Base-by-base conservation (phyloP, 2,113 vertebrate genomes). In the Cyanoramphus novaezelandiae region DNA sequence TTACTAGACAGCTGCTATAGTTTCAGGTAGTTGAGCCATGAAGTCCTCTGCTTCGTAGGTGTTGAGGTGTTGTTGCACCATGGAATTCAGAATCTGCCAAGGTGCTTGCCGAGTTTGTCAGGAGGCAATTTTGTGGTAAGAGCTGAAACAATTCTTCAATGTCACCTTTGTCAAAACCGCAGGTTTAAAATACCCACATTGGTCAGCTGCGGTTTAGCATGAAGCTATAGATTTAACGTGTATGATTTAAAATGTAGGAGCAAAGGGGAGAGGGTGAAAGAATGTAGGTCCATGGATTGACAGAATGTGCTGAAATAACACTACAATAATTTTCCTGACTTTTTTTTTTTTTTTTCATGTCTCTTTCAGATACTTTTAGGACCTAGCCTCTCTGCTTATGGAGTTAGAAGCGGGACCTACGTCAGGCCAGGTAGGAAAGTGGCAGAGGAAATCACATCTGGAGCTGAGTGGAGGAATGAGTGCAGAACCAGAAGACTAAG, bases 121-220 rank as follows among this genome's bases (percentile, higher is more conserved):
- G 14, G 13, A 77, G n/a, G 14, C 17, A 72, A 41, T 59, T 84
- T 41, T 78, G 41, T 31, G 74, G 8, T 17, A 35, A 52, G 3
- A 9, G 72, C 49, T 86, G 57, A 93, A 71, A 50, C 15, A 79
- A 55, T 7, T 10, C 20, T 60, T 65, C 13, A n/a, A 20, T n/a
- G 13, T 7, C 31, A 43, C 8, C 0, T 0, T 17, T 57, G 41
- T 57, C 59, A 68, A 62, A 65, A 52, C 0, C 7, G 47, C 11
- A 52, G 8, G 16, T 88, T 76, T 76, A 35, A 88, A 37, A 39
- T 20, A 60, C 17, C 29, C 9, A 82, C 8, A 10, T 14, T 25
- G 14, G 62, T 47, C 37, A 44, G 9, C 10, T 47, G 25, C 77
- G 12, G 12, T 57, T 78, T 52, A 70, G 28, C 21, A 62, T 41